Evolutionary conservation across 2,888 invertebrate species (phyloP).

Genomic region (Holacanthella duospinosa): DNA sequence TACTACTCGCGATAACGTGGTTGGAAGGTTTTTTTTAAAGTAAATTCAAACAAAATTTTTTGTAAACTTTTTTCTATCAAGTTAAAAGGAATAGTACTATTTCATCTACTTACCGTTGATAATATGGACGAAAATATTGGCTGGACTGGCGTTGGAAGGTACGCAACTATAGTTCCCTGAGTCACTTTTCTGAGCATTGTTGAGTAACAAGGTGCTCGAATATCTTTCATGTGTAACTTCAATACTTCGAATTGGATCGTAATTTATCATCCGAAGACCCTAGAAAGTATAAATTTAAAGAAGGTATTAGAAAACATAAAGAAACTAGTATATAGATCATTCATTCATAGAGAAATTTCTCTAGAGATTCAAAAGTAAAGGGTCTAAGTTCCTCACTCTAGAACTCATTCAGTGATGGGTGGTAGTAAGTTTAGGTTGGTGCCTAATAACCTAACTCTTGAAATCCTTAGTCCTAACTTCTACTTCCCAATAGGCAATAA

Average conservation of each 20-base stretch:
- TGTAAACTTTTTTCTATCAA: too few relatives aligned
- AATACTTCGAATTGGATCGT: conserved; percentile 60
- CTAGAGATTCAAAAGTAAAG: too few relatives aligned
- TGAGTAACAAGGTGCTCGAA: conserved; percentile 46
- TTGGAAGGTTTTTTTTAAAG: too few relatives aligned
- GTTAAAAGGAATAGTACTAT: too few relatives aligned
- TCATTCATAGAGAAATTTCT: neutral
- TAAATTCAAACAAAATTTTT: too few relatives aligned
- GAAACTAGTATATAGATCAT: neutral
- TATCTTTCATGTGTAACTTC: conserved; percentile 68
- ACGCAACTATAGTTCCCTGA: conserved; percentile 80
- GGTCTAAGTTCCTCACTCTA: neutral
- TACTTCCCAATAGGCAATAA: too few relatives aligned
- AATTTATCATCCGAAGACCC: conserved; percentile 72
- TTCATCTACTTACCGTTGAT: conserved; percentile 60
- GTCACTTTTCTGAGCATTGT: conserved; percentile 50
- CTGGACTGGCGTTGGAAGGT: conserved; percentile 77
- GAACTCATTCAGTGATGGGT: too few relatives aligned
- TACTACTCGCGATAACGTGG: too few relatives aligned
- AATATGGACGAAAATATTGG: conserved; percentile 78
- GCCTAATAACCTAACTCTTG: too few relatives aligned
- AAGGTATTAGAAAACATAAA: neutral
- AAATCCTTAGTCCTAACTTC: too few relatives aligned
- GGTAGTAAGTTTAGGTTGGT: too few relatives aligned
- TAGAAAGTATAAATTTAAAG: conserved; percentile 16